Evolutionary conservation across 1,140 invertebrate genomes (phyloP).

Genomic region (Drosophila ohnishii): DNA sequence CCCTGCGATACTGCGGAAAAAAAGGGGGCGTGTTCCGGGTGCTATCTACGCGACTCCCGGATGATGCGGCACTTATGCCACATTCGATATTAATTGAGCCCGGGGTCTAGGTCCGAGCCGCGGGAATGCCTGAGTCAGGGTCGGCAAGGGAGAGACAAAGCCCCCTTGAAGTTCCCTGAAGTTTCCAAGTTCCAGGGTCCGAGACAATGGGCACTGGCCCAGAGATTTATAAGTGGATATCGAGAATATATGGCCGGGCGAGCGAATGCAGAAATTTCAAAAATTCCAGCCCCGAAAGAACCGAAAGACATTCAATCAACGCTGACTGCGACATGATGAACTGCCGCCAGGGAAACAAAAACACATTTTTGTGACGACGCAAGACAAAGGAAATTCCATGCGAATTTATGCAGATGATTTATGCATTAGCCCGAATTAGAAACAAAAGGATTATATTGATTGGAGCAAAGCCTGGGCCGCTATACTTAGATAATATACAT

Average conservation of each 20-base stretch:
- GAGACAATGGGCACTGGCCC: constrained; percentile 54
- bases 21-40: constrained; percentile 31
- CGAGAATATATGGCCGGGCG: constrained; percentile 25
- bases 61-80: constrained; percentile 66
- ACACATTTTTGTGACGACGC: constrained; percentile 7
- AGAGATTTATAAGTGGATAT: constrained; percentile 60
- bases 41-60: constrained; percentile 36
- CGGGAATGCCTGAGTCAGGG: constrained; percentile 21
- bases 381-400: constrained; percentile 73
- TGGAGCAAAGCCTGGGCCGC: background rate
- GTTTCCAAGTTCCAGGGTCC: background rate
- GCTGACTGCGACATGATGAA: constrained; percentile 60
- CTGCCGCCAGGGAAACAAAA: constrained; percentile 61
- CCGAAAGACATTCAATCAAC: constrained; percentile 69
- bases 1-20: background rate
- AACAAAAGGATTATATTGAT: constrained; percentile 34
- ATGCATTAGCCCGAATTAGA: constrained; percentile 54
- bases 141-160: constrained; percentile 11
- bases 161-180: constrained; percentile 5
- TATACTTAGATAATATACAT: background rate
- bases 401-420: constrained; percentile 81
- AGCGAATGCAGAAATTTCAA: constrained; percentile 56
- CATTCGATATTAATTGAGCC: constrained; percentile 55
- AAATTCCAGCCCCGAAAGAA: constrained; percentile 43
- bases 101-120: constrained; percentile 12